phyloP scores from a whole-genome alignment of 2,113 vertebrate genomes.

The Probosciger aterrimus region DNA sequence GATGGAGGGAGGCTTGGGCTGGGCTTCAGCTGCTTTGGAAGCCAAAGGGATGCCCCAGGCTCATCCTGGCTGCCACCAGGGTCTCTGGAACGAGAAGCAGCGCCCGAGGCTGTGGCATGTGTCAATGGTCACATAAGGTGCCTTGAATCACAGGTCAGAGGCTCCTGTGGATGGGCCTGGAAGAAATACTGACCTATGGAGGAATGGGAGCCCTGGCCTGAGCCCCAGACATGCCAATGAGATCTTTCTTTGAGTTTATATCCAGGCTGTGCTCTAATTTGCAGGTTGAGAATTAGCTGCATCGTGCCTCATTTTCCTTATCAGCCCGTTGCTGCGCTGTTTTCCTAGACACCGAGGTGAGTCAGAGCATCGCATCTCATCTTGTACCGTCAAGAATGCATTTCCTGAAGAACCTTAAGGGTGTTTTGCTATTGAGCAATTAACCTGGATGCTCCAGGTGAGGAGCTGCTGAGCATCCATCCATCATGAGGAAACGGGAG shows the following conservation, averaged over 20 bases:
- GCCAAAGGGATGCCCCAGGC: not conserved
- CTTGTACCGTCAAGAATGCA: rapidly evolving
- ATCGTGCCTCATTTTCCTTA: not conserved
- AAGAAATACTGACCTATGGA: not conserved
- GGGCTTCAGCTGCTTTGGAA: not conserved
- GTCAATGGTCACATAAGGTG: rapidly evolving
- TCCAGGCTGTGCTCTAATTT: not conserved
- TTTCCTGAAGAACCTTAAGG: not conserved
- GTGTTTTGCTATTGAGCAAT: not conserved
- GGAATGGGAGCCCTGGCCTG: not conserved
- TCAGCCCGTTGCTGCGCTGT: not conserved
- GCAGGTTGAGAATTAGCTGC: not conserved
- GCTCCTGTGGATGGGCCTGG: not conserved
- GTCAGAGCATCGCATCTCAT: not conserved
- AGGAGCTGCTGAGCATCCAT: not conserved
- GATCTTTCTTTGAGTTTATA: not conserved
- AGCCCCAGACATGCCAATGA: not conserved
- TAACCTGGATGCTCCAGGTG: not conserved
- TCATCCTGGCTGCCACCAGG: not conserved
- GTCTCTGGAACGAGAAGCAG: not conserved
- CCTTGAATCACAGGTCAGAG: not conserved
- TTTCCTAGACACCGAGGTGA: not conserved
- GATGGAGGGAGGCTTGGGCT: not conserved
- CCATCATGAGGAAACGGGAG: not conserved
- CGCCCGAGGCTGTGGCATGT: rapidly evolving